Conservation (phyloP, 2,797 vertebrate species). For the Remorina albescens region DNA sequence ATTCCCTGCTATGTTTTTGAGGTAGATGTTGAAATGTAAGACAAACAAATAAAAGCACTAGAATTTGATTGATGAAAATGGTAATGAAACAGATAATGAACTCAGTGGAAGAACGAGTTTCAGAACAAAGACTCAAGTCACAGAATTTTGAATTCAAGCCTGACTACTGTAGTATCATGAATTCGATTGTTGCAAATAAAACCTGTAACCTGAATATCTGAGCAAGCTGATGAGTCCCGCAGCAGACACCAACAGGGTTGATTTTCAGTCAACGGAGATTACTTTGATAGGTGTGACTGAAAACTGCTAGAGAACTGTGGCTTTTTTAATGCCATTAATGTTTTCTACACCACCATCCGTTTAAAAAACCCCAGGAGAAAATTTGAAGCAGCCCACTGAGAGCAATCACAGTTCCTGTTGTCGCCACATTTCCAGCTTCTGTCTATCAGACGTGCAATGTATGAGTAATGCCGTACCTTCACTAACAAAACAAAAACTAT, state of each 20-base stretch:
- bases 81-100: slow-evolving; percentile 4
- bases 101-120: not conserved
- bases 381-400: not conserved
- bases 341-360: not conserved
- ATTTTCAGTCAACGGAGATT: not conserved
- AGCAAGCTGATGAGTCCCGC: not conserved
- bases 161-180: not conserved
- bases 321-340: no score
- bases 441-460: not conserved
- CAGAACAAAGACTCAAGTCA: not conserved
- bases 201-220: slow-evolving; percentile 7
- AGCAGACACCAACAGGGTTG: not conserved
- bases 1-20: slow-evolving; percentile 22
- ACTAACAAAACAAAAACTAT: not conserved
- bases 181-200: not conserved
- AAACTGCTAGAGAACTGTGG: not conserved
- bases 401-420: not conserved
- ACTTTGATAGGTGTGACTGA: not conserved
- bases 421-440: not conserved
- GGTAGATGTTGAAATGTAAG: slow-evolving; percentile 36
- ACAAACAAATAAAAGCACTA: slow-evolving; percentile 29
- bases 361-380: not conserved
- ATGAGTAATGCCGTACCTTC: no score
- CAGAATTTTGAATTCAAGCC: not conserved
- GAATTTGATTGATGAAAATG: slow-evolving; percentile 22